Evolutionary conservation across 2,888 invertebrate genomes (phyloP), one percentile per base, ranked within the genome.

Genomic region (Gastrophysa polygoni): DNA sequence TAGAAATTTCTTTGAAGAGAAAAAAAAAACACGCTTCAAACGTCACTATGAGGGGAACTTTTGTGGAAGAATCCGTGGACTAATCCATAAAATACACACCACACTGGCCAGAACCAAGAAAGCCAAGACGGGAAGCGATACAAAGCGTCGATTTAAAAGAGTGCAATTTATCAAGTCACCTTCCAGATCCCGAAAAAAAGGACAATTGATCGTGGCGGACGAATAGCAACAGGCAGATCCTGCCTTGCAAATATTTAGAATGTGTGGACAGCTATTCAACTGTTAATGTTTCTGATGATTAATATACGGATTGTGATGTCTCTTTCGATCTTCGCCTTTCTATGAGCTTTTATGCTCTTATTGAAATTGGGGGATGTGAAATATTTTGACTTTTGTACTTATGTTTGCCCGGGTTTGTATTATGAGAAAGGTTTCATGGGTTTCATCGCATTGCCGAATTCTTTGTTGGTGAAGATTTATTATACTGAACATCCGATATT

Each of bases 221-320:
- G 21, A 50, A 66, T 69, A 64, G 69, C 70, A 69, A 68, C 66
- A 67, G 69, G 69, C 64, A 66, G 57, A 65, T 66, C 64, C 67
- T 68, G 65, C 66, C 69, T 68, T 64, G 68, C 69, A 73, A 72
- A 73, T 73, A 72, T 73, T 73, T 73, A 67, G 68, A 67, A 73
- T 70, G 73, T 73, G 73, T 72, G 71, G 73, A 73, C 71, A 72
- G 71, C 68, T 66, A 73, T 71, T 70, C 67, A 70, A 60, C 68
- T 65, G 60, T 70, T 66, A 67, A 68, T 62, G 69, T 62, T 64
- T 61, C 57, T 32, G 51, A 67, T 69, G 71, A 71, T 71, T 71
- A 70, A 71, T 71, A 64, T 63, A 51, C 61, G 48, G 50, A 61
- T 46, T 56, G 63, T 63, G 61, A 67, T 65, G 64, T 67, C 63